These are phyloP conservation scores for Leptinotarsa peninsularis DNA, from an alignment of 2,888 invertebrate species.

Conservation along the genomic window DNA sequence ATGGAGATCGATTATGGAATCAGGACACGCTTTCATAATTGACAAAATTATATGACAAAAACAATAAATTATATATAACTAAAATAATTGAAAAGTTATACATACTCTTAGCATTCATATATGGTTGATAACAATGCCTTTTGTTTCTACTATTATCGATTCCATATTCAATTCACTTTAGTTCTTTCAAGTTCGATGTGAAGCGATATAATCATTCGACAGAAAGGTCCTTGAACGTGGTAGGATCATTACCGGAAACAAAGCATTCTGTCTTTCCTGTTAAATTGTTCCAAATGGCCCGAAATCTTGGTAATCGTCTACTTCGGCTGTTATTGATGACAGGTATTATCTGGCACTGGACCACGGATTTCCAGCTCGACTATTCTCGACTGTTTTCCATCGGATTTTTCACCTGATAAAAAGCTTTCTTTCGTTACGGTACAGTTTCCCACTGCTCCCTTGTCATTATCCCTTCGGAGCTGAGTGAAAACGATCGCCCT, in stretches of 20 bases:
- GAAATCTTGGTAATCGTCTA: slow-evolving; percentile 45
- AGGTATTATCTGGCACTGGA: slow-evolving; percentile 45
- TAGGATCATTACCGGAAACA: slow-evolving; percentile 14
- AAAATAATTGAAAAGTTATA: too few relatives aligned
- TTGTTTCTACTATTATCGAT: background rate
- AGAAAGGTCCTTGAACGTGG: slow-evolving; percentile 6
- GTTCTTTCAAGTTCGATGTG: background rate
- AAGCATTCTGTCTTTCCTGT: slow-evolving; percentile 31
- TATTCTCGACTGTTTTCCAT: slow-evolving; percentile 21
- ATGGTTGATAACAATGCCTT: background rate
- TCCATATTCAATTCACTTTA: background rate
- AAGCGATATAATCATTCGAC: slow-evolving; percentile 3
- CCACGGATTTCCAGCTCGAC: slow-evolving; percentile 37
- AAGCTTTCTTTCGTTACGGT: slow-evolving; percentile 16
- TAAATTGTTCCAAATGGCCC: slow-evolving; percentile 47
- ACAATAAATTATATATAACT: too few relatives aligned
- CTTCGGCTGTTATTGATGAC: slow-evolving; percentile 46
- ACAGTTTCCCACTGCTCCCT: background rate
- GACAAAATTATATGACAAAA: too few relatives aligned
- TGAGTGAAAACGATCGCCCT: slow-evolving; percentile 14
- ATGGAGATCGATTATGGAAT: too few relatives aligned
- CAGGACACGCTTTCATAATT: too few relatives aligned
- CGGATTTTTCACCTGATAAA: slow-evolving; percentile 29
- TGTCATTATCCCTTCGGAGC: slow-evolving; percentile 2
- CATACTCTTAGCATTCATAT: too few relatives aligned